Conservation (phyloP, 2,113 vertebrate genomes). For the Forbesichthys papilliferus region DNA sequence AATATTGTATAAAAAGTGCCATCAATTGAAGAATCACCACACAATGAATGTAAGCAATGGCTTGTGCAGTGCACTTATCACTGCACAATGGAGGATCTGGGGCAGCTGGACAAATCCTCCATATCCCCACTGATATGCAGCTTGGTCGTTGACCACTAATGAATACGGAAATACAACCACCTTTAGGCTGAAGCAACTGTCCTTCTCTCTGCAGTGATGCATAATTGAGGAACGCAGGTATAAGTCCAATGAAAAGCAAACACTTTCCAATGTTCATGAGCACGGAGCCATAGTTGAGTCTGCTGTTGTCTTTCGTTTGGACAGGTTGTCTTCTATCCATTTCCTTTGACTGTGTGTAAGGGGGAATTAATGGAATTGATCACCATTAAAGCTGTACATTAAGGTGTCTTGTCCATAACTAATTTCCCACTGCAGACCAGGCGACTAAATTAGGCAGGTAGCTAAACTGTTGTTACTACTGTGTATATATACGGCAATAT, state of each 20-base stretch:
- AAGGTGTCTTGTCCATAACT: background rate
- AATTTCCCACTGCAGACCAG: background rate
- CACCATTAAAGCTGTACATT: background rate
- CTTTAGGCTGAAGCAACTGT: slow-evolving; percentile 74
- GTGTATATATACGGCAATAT: background rate
- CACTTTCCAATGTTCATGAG: slow-evolving; percentile 71
- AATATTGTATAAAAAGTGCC: no score
- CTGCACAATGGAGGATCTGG: no score
- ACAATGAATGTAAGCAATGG: no score
- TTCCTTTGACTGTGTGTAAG: slow-evolving; percentile 25
- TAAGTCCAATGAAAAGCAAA: slow-evolving; percentile 74
- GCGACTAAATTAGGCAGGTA: no score
- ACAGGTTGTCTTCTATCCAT: slow-evolving; percentile 3
- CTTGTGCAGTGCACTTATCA: no score
- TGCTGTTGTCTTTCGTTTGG: slow-evolving; percentile 25
- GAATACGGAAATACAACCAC: slow-evolving; percentile 34
- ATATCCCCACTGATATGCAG: no score
- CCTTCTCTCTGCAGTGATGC: slow-evolving; percentile 80
- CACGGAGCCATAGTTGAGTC: slow-evolving; percentile 53
- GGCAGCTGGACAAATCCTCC: no score
- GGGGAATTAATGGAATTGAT: background rate
- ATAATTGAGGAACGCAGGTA: slow-evolving; percentile 82
- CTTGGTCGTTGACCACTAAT: no score
- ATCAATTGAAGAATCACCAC: no score
- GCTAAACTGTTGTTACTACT: background rate